These are phyloP conservation scores for Glareola pratincola DNA, from an alignment of 2,113 vertebrate genomes.

Conservation along the genomic window DNA sequence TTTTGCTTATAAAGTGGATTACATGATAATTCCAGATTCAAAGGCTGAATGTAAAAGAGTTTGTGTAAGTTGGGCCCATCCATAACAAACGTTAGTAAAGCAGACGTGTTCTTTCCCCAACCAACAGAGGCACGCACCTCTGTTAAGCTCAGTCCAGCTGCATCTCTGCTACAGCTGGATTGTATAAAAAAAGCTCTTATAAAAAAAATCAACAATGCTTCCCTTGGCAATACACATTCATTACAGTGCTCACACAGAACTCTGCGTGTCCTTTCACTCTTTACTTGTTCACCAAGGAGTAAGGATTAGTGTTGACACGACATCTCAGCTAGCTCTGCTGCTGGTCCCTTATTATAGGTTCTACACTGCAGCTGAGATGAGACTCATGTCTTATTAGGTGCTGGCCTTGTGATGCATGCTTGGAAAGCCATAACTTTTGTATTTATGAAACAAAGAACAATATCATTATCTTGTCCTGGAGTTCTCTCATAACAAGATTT, in stretches of 20 bases:
- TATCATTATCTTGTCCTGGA: not conserved
- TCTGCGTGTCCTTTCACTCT: not conserved
- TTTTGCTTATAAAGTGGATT: not conserved
- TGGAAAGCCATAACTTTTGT: not conserved
- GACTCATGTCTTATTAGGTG: not conserved
- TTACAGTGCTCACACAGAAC: not conserved
- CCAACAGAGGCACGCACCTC: not conserved
- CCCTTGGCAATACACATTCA: not conserved
- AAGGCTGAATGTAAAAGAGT: not conserved
- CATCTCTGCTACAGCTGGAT: not conserved
- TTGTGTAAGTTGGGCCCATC: not conserved
- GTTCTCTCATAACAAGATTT: slow-evolving; percentile 1
- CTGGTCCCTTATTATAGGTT: not conserved
- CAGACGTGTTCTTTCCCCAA: not conserved
- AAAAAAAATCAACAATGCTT: not conserved
- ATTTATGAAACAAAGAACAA: not conserved
- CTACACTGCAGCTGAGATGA: not conserved
- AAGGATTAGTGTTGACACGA: not conserved
- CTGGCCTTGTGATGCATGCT: not conserved
- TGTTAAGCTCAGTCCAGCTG: not conserved
- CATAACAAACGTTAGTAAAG: not conserved
- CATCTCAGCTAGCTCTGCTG: not conserved
- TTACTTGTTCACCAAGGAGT: not conserved
- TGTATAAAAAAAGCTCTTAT: not conserved
- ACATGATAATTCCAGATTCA: not conserved